Percentiles rank a stretch among this genome's conserved stretches.
Evolutionary conservation across 37 sponge, comb jelly and placozoan species (phyloP).

Genomic region (Agelas oroides): DNA sequence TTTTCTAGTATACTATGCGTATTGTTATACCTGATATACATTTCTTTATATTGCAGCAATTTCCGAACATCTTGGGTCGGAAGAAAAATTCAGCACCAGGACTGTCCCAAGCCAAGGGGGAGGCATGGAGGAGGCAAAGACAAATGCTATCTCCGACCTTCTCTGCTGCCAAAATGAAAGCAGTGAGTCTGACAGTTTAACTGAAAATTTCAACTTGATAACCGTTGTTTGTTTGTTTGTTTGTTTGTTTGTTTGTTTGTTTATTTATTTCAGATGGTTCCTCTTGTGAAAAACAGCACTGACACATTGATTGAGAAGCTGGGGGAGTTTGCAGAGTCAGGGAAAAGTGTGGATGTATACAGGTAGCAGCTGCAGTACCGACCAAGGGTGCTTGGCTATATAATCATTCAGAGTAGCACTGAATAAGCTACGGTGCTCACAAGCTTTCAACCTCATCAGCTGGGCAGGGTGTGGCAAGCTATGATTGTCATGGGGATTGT

Average conservation of each 20-base stretch:
- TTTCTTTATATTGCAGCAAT: not conserved
- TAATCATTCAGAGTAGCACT: not conserved
- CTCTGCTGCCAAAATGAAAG: conserved; percentile 39
- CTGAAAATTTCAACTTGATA: no score
- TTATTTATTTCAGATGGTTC: conserved; percentile 36
- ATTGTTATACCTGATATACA: no score
- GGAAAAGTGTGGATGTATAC: conserved; percentile 45
- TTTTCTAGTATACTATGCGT: no score
- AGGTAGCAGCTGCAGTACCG: conserved; percentile 3
- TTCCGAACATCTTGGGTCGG: not conserved
- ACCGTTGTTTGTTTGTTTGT: no score
- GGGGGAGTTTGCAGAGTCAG: conserved; percentile 11
- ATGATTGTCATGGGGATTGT: no score
- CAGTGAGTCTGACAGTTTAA: conserved; percentile 4
- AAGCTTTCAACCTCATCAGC: no score
- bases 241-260: not conserved
- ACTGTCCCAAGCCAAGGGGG: conserved; percentile 43
- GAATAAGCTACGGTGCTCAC: not conserved
- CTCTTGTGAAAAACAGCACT: conserved; percentile 38
- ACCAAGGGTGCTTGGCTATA: no score
- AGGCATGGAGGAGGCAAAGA: conserved; percentile 40
- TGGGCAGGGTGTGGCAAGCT: no score
- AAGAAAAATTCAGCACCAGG: conserved; percentile 3
- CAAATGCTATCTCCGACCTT: conserved; percentile 46
- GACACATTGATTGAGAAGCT: conserved; percentile 22